Evolutionary conservation across 2,888 invertebrate species (phyloP), one percentile per base, ranked within the genome.

Genomic region (Lomographa bimaculata): DNA sequence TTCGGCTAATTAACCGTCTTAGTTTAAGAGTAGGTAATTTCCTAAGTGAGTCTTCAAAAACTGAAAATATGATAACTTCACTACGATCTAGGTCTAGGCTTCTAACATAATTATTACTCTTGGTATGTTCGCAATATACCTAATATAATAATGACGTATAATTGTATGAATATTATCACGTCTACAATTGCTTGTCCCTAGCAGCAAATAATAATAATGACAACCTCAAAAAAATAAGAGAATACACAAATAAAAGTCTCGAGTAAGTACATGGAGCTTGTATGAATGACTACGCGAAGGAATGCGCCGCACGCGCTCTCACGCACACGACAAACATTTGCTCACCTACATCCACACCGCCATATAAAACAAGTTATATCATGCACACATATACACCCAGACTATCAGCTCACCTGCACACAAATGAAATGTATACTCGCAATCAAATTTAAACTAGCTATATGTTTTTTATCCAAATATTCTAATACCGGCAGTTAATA

Each of bases 241-340:
- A 63, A 59, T 55, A 65, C 59, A 64, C 64, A 70, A 71, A 77
- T 68, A 73, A 64, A 64, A 64, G 62, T 48, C 53, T 64, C 45
- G 46, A 14, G 14, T 14, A 14, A 60, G 54, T 54, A 60, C 57
- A 64, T 71, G 61, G 62, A 66, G 69, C 69, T 72, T 65, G 71
- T 80, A 79, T 83, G 83, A 83, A 83, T 84, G 81, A 74, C 69
- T 78, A 78, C 82, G 79, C 79, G 61, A 18, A 60, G 83, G 84
- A 84, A 84, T 84, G 84, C 65, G 72, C 67, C 80, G 83, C 83
- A 81, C 84, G 83, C 83, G 82, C 49, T 49, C 54, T 48, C 51
- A 49, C 52, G 50, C 54, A 63, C 58, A 45, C 48, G 48, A 36
- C 48, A 51, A 51, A 51, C 61, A 61, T 57, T 54, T 46, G 64